Percentiles rank a stretch among this genome's conserved stretches.
phyloP scores from a whole-genome alignment of 2,797 vertebrate genomes.

The Tadarida brasiliensis region DNA sequence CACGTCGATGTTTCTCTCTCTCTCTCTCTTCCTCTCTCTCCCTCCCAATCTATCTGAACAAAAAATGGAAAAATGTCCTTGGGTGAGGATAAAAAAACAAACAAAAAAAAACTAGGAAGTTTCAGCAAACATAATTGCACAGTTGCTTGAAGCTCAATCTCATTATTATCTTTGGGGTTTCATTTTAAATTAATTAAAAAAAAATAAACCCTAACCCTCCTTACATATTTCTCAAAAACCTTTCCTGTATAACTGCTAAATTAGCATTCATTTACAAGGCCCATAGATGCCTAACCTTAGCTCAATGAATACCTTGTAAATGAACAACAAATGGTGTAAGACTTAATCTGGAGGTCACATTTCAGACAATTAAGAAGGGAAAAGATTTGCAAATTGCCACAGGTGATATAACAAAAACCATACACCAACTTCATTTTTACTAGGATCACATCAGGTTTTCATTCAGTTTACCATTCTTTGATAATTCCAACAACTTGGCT shows the following conservation, averaged over 20 bases:
- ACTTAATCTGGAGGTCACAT: conserved; percentile 41
- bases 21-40: too few species aligned
- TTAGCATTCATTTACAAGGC: conserved; percentile 14
- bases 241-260: conserved; percentile 33
- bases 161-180: not conserved
- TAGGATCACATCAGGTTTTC: not conserved
- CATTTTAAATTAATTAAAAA: not conserved
- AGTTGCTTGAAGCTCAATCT: not conserved
- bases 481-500: conserved; percentile 22
- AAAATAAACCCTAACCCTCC: not conserved
- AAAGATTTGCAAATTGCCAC: not conserved
- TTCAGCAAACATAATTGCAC: not conserved
- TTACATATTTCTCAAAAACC: conserved; percentile 14
- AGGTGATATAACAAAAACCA: conserved; percentile 23
- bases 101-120: conserved; percentile 38
- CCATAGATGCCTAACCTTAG: not conserved
- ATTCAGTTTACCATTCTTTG: not conserved
- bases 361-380: conserved; percentile 54
- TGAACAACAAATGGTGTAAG: not conserved
- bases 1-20: too few species aligned
- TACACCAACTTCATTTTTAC: conserved; percentile 36
- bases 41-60: too few species aligned
- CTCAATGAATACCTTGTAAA: conserved; percentile 36
- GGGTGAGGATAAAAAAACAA: too few species aligned
- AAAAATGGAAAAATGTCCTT: too few species aligned